Evolutionary conservation across 1,140 invertebrate genomes (phyloP), one percentile per base, ranked within the genome.

Genomic region (Sycophila sp.): DNA sequence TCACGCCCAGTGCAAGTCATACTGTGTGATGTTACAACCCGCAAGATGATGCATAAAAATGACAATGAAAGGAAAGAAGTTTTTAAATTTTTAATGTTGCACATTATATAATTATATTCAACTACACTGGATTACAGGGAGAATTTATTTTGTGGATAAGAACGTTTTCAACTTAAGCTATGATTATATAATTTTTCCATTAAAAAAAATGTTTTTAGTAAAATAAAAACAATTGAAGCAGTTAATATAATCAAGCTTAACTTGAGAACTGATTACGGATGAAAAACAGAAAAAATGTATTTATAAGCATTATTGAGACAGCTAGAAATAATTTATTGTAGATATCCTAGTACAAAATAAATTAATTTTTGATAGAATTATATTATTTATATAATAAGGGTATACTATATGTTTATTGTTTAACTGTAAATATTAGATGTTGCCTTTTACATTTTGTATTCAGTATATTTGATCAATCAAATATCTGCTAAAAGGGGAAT

Each of bases 301-400:
- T 42, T 62, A 51, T 51, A 36, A 62, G 34, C 32, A 60, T 49
- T 34, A 56, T 63, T 42, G 30, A 63, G 26, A 24, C 47, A 53
- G 22, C 34, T 63, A 62, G 58, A 69, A 49, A 69, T 76, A 75
- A 73, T 77, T 75, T 73, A 71, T 74, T 73, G 73, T 74, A 75
- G 68, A 74, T 63, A 75, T 68, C 59, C 60, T 75, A 75, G 77
- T 78, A 76, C 75, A 78, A 76, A 74, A 73, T 28, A 73, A 71
- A 76, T 75, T 78, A 63, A 75, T 74, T 78, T 78, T 76, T 76
- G 66, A 77, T 78, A 69, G 58, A 63, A 51, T 72, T 73, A 55
- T 76, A 76, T 78, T 69, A 75, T 78, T 78, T 75, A 63, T 73
- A 76, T 69, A 65, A 69, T 15, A 49, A 73, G 63, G 68, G 59